phyloP scores from a whole-genome alignment of 2,888 invertebrate species.

The Caradrina clavipalpis region DNA sequence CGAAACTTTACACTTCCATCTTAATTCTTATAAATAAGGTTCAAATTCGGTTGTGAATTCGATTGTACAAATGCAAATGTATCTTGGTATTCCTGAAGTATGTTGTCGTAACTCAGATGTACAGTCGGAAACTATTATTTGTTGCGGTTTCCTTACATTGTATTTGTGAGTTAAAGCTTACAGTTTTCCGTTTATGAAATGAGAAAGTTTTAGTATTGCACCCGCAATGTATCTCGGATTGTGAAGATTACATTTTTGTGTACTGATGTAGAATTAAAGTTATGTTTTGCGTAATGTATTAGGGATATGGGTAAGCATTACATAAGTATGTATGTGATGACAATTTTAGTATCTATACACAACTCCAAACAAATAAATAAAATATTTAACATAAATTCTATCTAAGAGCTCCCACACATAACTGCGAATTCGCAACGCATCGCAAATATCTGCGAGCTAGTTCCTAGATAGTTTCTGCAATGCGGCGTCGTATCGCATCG shows the following conservation, averaged over 20 bases:
- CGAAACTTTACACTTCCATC: conserved; percentile 4
- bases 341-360: no score
- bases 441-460: no score
- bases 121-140: conserved; percentile 88
- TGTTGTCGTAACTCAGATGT: conserved; percentile 86
- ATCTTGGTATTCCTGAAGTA: conserved; percentile 76
- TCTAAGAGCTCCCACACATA: no score
- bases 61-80: conserved; percentile 10
- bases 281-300: no score
- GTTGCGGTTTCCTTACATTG: conserved; percentile 87
- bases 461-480: no score
- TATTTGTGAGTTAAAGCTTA: conserved; percentile 81
- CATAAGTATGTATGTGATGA: no score
- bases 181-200: conserved; percentile 80
- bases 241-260: conserved; percentile 45
- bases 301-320: no score
- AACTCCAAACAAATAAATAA: no score
- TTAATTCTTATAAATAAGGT: conserved; percentile 20
- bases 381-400: no score
- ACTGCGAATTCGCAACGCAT: no score
- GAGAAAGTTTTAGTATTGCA: conserved; percentile 73
- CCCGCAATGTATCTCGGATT: conserved; percentile 68
- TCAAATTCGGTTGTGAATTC: neutral
- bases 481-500: no score
- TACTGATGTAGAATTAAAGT: conserved; percentile 33